Conservation (phyloP, 2,888 invertebrate species). For the Metopia argyrocephala region DNA sequence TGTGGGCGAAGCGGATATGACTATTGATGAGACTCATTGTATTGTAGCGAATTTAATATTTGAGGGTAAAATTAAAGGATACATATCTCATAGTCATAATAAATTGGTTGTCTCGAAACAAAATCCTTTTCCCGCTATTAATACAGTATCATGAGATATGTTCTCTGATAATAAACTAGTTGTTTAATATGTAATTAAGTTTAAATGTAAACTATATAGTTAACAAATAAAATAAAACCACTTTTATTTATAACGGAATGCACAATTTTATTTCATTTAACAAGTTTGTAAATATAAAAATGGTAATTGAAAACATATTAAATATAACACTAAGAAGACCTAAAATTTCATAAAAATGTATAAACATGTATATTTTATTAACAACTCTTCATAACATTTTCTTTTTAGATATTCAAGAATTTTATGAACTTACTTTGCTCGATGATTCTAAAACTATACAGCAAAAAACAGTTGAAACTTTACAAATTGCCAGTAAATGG, state of each 20-base stretch:
- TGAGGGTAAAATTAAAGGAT: slow-evolving; percentile 98
- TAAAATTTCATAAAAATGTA: too few species aligned
- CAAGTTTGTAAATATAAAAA: neutral
- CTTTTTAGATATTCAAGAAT: slow-evolving; percentile 97
- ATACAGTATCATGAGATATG: slow-evolving; percentile 80
- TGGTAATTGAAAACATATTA: too few species aligned
- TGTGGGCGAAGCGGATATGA: slow-evolving; percentile 90
- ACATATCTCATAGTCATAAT: slow-evolving; percentile 97
- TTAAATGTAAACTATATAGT: neutral
- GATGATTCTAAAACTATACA: slow-evolving; percentile 97
- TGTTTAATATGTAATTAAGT: neutral
- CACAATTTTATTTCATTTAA: slow-evolving; percentile 22
- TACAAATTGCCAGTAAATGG: slow-evolving; percentile 97
- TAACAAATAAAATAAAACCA: neutral
- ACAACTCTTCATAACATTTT: slow-evolving; percentile 77
- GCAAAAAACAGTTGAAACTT: slow-evolving; percentile 96
- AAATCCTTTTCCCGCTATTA: slow-evolving; percentile 93
- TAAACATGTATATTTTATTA: neutral
- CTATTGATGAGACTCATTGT: slow-evolving; percentile 96
- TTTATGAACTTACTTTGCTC: slow-evolving; percentile 97
- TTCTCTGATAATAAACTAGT: slow-evolving; percentile 17
- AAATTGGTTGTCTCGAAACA: slow-evolving; percentile 98
- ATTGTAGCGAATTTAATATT: slow-evolving; percentile 97
- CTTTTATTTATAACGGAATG: neutral
- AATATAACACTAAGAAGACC: too few species aligned